phyloP scores from a whole-genome alignment of 2,113 vertebrate species.

The Nothoprocta perdicaria region DNA sequence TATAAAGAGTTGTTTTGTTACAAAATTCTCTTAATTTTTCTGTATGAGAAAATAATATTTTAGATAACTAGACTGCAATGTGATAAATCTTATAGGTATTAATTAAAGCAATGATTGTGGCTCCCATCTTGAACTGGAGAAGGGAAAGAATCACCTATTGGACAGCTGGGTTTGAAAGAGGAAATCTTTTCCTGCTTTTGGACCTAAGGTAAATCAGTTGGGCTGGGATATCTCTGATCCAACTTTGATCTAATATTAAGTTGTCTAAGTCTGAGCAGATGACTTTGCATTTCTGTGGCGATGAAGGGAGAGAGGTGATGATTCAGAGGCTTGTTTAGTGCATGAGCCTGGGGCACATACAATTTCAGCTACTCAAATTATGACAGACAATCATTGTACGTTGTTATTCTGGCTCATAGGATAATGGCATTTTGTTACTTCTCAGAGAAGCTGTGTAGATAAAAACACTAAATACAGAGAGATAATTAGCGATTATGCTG shows the following conservation, averaged over 20 bases:
- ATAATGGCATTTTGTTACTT: not conserved
- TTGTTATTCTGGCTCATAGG: constrained; percentile 3
- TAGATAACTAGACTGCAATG: not conserved
- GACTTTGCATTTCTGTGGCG: not conserved
- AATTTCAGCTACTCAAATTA: constrained; percentile 29
- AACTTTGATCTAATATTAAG: not conserved
- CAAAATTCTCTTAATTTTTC: not conserved
- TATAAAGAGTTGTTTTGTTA: rapidly evolving
- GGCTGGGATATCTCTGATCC: not conserved
- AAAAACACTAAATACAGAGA: not conserved
- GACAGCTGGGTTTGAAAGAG: not conserved
- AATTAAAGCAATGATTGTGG: not conserved
- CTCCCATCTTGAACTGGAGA: not conserved
- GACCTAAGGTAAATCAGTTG: not conserved
- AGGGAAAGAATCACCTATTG: not conserved
- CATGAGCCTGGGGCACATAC: not conserved
- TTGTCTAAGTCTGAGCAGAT: not conserved
- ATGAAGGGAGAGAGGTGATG: not conserved
- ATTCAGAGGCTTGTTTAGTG: not conserved
- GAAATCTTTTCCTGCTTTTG: not conserved
- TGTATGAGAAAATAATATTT: not conserved
- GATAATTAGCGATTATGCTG: not conserved
- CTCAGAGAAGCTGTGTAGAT: not conserved
- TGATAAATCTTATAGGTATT: not conserved
- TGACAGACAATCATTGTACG: not conserved